Percentiles rank a stretch among this genome's conserved stretches.
Evolutionary conservation across 2,113 vertebrate genomes (phyloP).

Genomic region (Elephantulus edwardii): DNA sequence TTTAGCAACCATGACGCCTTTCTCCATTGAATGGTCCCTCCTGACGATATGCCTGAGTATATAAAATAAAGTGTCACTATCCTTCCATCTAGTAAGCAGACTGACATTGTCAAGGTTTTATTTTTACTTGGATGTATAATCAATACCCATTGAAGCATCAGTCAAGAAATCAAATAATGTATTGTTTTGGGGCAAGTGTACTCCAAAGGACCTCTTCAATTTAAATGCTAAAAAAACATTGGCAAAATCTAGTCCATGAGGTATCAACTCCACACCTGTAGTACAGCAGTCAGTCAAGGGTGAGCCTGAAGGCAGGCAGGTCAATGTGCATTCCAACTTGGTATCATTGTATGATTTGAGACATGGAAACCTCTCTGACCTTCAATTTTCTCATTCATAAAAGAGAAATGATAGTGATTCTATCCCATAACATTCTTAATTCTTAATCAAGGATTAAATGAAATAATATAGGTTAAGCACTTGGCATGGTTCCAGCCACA

Average conservation of each 20-base stretch:
- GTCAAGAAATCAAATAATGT: no score
- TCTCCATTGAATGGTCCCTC: no score
- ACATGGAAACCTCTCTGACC: not conserved
- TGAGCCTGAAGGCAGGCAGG: not conserved
- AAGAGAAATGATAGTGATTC: not conserved
- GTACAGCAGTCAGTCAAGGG: fast-evolving
- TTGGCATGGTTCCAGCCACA: not conserved
- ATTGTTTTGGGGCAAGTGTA: no score
- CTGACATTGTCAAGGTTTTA: no score
- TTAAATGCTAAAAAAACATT: no score
- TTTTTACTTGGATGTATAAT: no score
- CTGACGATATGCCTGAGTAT: no score
- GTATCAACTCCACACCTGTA: not conserved
- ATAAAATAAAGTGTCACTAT: no score
- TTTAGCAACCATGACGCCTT: no score
- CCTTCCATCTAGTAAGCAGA: no score
- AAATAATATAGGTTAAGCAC: not conserved
- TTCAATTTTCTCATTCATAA: not conserved
- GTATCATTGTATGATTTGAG: not conserved
- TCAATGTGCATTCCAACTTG: not conserved
- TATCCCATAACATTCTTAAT: not conserved
- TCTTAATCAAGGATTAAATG: not conserved
- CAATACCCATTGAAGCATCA: no score
- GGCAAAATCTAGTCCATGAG: not conserved
- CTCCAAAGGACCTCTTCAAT: no score